Percentiles rank a stretch among this genome's conserved stretches.
Conservation (phyloP, 2,113 vertebrate genomes). For the Hippotragus niger region DNA sequence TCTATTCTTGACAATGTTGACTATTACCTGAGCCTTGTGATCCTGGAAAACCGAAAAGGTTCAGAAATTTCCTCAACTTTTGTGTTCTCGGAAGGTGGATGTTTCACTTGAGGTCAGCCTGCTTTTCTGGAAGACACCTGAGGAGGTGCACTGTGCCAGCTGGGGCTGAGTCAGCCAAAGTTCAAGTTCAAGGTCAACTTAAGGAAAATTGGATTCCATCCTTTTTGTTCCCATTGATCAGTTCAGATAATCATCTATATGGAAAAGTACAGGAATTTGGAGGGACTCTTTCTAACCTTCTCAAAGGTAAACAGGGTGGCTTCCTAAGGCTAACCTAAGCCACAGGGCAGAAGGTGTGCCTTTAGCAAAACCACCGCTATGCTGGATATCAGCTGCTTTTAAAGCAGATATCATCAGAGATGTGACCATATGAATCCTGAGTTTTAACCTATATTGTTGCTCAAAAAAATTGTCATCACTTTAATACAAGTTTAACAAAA, state of each 20-base stretch:
- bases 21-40: not conserved
- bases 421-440: not conserved
- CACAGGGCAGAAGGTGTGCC: not conserved
- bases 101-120: not conserved
- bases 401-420: conserved; percentile 28
- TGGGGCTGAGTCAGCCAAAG: not conserved
- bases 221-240: not conserved
- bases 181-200: not conserved
- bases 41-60: not conserved
- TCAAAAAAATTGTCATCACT: not conserved
- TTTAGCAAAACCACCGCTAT: not conserved
- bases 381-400: conserved; percentile 55
- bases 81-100: not conserved
- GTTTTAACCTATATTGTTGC: not conserved
- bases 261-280: not conserved
- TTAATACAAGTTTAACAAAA: not conserved
- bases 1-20: not conserved
- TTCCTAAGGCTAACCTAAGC: no score
- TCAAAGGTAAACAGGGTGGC: not conserved
- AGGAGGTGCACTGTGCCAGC: rapidly evolving
- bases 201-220: not conserved
- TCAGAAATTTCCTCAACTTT: not conserved
- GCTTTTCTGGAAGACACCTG: not conserved
- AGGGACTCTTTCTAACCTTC: not conserved
- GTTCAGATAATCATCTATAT: not conserved